Evolutionary conservation across 2,113 vertebrate genomes (phyloP), one percentile per base, ranked within the genome.

Genomic region (Stercorarius parasiticus): DNA sequence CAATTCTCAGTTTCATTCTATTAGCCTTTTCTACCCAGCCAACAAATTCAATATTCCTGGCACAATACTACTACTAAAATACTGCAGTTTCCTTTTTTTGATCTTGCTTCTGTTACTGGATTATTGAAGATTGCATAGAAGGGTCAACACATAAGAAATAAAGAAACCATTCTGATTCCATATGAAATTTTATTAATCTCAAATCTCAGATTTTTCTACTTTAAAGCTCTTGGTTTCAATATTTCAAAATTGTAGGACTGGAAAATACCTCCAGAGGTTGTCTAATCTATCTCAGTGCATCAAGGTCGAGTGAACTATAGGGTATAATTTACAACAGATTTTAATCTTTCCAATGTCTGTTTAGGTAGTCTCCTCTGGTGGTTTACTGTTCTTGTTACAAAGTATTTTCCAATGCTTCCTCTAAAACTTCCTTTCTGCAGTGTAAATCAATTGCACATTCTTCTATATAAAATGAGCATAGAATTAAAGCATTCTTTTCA

Each of bases 191-290:
- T 92, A 69, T 74, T 76, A 71, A 91, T 77, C 36, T 79, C 81
- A 82, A 74, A 45, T 95, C 72, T 93, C 80, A 91, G 36, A 73
- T 92, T 94, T 93, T 96, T 97, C 80, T 97, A 92, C 93, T 95
- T 76, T 76, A 26, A 49, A 58, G 13, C 11, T 88, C 43, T 52
- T 91, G 47, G 3, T 65, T 81, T 71, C 49, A 76, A 26, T 43
- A 62, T 52, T 73, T 56, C n/a, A 25, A 73, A 69, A 69, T 4
- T 16, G 5, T 64, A 47, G 21, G 21, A 69, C 27, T 52, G 25
- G 12, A 78, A 73, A 73, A 52, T 47, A 56, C 18, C 8, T 80
- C 29, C 36, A 73, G 27, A 83, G 32, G 9, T 32, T 47, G 14
- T 32, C 15, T 65, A 38, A 42, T 13, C 27, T 59, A 22, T 42